These are phyloP conservation scores for Rhinichthys osculus DNA, from an alignment of 2,797 vertebrate genomes.

Conservation along the genomic window DNA sequence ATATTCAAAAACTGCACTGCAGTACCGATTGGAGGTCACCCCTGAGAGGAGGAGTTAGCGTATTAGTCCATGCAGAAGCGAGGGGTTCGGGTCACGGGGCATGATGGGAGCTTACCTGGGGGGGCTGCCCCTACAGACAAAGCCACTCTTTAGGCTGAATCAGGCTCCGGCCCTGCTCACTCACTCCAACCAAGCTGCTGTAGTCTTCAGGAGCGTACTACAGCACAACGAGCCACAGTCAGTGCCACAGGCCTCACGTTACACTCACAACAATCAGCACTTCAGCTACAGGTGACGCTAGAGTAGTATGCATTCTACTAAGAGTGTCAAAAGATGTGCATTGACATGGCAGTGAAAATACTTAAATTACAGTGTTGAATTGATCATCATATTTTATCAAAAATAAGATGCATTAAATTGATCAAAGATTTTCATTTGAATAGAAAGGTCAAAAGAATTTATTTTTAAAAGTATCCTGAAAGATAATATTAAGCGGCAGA, in stretches of 20 bases:
- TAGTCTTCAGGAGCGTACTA: slow-evolving; percentile 96
- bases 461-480: not conserved
- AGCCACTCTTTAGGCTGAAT: slow-evolving; percentile 99
- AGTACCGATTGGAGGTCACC: not conserved
- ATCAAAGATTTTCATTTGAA: too few relatives aligned
- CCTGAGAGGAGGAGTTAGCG: slow-evolving; percentile 29
- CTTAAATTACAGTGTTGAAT: not conserved
- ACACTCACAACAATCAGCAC: slow-evolving; percentile 17
- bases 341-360: not conserved
- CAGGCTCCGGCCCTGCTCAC: slow-evolving; percentile 92
- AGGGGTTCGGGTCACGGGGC: slow-evolving; percentile 37
- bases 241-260: slow-evolving; percentile 61
- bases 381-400: not conserved
- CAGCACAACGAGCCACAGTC: slow-evolving; percentile 82
- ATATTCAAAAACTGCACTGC: not conserved
- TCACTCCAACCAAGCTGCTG: slow-evolving; percentile 92
- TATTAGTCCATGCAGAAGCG: slow-evolving; percentile 51
- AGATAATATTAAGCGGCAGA: not conserved
- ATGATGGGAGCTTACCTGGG: slow-evolving; percentile 84
- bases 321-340: not conserved
- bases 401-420: not conserved
- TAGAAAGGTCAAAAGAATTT: too few relatives aligned
- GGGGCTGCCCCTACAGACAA: slow-evolving; percentile 88
- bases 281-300: not conserved
- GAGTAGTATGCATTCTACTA: not conserved